Evolutionary conservation across 2,797 vertebrate genomes (phyloP).

Genomic region (Semotilus atromaculatus): DNA sequence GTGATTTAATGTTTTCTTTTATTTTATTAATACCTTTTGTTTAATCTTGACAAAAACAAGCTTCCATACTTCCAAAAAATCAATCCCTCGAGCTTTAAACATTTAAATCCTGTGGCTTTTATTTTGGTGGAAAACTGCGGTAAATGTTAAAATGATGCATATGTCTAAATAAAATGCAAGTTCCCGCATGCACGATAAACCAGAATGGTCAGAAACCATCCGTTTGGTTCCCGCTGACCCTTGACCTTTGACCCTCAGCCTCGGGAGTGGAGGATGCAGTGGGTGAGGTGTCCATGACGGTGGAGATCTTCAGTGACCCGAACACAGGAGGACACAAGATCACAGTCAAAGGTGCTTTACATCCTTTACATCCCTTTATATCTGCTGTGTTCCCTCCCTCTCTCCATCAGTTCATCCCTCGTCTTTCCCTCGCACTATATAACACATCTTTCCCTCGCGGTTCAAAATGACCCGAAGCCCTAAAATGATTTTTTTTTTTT

Average conservation of each 20-base stretch:
- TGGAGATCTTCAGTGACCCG: slow-evolving; percentile 92
- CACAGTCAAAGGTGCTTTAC: slow-evolving; percentile 88
- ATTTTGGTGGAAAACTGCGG: not conserved
- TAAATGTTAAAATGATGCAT: not conserved
- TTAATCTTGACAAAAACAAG: not conserved
- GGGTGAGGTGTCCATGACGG: slow-evolving; percentile 90
- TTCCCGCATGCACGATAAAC: not conserved
- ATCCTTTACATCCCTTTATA: too few relatives aligned
- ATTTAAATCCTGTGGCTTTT: not conserved
- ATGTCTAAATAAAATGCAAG: not conserved
- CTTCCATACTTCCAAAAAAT: not conserved
- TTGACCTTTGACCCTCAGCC: slow-evolving; percentile 72
- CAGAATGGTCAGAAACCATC: not conserved
- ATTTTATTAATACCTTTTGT: too few relatives aligned
- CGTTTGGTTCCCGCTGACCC: not conserved
- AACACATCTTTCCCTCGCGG: too few relatives aligned
- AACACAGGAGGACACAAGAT: slow-evolving; percentile 93
- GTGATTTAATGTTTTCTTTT: too few relatives aligned
- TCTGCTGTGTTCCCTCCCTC: too few relatives aligned
- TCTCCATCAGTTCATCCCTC: too few relatives aligned
- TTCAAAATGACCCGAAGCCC: too few relatives aligned
- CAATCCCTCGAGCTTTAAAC: not conserved
- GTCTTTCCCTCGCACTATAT: too few relatives aligned
- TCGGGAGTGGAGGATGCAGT: slow-evolving; percentile 90
- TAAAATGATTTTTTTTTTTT: too few relatives aligned